These are phyloP conservation scores for Eumerus sabulonum DNA, from an alignment of 2,888 invertebrate species.

Conservation along the genomic window DNA sequence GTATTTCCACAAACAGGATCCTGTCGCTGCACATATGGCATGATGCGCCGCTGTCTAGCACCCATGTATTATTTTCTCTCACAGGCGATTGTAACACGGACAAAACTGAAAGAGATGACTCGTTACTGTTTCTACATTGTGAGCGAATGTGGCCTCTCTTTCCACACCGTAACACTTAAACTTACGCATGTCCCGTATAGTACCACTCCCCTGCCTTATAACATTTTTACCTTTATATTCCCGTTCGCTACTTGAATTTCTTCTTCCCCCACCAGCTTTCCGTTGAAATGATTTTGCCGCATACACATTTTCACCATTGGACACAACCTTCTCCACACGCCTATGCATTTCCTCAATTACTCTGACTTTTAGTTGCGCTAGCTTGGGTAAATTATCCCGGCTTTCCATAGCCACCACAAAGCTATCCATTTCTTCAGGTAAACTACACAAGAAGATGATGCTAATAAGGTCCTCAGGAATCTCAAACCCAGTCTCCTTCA, in stretches of 20 bases:
- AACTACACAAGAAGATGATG: too few species aligned
- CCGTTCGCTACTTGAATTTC: not conserved
- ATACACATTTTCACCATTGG: constrained; percentile 23
- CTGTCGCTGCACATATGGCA: constrained; percentile 32
- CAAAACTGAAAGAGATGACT: constrained; percentile 14
- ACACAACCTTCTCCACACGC: constrained; percentile 12
- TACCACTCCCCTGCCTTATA: not conserved
- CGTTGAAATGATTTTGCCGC: constrained; percentile 9
- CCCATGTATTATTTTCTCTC: constrained; percentile 17
- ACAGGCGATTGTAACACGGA: not conserved
- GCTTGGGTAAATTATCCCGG: too few species aligned
- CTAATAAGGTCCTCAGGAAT: too few species aligned
- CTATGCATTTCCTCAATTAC: constrained; percentile 40
- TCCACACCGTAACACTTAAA: constrained; percentile 26
- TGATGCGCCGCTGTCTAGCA: constrained; percentile 43
- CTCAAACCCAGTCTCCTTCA: too few species aligned
- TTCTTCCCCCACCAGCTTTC: too few species aligned
- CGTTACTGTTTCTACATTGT: constrained; percentile 19
- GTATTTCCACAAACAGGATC: constrained; percentile 2
- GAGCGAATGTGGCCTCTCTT: constrained; percentile 28
- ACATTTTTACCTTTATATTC: not conserved
- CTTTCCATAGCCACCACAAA: too few species aligned
- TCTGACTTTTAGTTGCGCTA: too few species aligned
- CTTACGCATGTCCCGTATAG: constrained; percentile 9
- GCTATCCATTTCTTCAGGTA: too few species aligned